These are phyloP conservation scores for Nomada flava DNA, from an alignment of 2,888 invertebrate species.

Conservation along the genomic window DNA sequence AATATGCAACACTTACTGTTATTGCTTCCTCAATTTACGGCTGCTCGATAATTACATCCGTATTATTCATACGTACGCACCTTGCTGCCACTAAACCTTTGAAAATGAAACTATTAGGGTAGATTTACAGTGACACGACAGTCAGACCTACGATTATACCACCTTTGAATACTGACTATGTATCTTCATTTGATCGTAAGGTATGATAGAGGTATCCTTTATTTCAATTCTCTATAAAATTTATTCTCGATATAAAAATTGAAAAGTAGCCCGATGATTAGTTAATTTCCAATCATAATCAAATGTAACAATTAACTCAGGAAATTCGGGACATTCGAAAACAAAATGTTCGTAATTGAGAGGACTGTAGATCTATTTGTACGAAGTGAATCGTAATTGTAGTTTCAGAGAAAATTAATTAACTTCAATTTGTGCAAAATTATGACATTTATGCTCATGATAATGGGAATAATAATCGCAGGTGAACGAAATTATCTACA, in stretches of 20 bases:
- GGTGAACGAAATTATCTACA: neutral
- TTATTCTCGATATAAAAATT: too few species aligned
- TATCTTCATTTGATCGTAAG: neutral
- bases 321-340: too few species aligned
- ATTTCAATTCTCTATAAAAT: too few species aligned
- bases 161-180: neutral
- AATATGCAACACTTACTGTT: slow-evolving; percentile 18
- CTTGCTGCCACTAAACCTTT: slow-evolving; percentile 23
- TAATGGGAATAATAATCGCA: neutral
- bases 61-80: slow-evolving; percentile 36
- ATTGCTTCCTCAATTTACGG: slow-evolving; percentile 22
- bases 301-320: neutral
- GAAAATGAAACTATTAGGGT: slow-evolving; percentile 46
- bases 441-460: neutral
- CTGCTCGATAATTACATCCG: slow-evolving; percentile 29
- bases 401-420: neutral
- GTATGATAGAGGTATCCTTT: neutral
- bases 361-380: neutral
- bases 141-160: slow-evolving; percentile 12
- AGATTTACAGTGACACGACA: slow-evolving; percentile 24
- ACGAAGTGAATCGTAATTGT: neutral
- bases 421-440: neutral
- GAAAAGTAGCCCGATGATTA: neutral
- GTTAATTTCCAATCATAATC: neutral
- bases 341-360: too few species aligned